Conservation (phyloP, 2,113 vertebrate species). For the Gallinago paraguaiae region DNA sequence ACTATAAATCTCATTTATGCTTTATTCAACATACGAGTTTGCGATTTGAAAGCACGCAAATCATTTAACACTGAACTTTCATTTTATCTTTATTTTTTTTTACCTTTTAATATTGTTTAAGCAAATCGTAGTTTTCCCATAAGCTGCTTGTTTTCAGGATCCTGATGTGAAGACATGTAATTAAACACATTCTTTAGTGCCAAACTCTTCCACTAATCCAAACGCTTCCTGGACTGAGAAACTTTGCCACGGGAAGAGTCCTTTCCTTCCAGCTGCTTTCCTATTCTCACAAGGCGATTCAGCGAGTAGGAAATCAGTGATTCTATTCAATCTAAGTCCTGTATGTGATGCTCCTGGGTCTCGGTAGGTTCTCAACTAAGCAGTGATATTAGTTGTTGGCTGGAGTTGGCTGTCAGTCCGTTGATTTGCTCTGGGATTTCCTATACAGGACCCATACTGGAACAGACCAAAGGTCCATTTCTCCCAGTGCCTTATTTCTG, state of each 20-base stretch:
- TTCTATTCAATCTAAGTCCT: not conserved
- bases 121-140: not conserved
- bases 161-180: not conserved
- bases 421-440: not conserved
- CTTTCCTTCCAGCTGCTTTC: not conserved
- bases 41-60: not conserved
- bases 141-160: not conserved
- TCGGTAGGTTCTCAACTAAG: not conserved
- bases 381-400: not conserved
- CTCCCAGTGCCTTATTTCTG: not conserved
- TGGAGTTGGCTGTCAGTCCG: not conserved
- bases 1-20: not conserved
- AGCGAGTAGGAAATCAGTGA: not conserved
- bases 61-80: not conserved
- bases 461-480: not conserved
- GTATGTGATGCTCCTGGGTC: not conserved
- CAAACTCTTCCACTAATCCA: not conserved
- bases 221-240: not conserved
- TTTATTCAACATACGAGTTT: not conserved
- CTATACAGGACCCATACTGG: not conserved
- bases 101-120: not conserved
- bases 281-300: not conserved
- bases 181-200: not conserved
- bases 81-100: not conserved
- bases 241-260: not conserved